A percentile compares a stretch with the other conserved stretches of the same genome.
Conservation (phyloP, 2,113 vertebrate genomes). For the Zeus faber region DNA sequence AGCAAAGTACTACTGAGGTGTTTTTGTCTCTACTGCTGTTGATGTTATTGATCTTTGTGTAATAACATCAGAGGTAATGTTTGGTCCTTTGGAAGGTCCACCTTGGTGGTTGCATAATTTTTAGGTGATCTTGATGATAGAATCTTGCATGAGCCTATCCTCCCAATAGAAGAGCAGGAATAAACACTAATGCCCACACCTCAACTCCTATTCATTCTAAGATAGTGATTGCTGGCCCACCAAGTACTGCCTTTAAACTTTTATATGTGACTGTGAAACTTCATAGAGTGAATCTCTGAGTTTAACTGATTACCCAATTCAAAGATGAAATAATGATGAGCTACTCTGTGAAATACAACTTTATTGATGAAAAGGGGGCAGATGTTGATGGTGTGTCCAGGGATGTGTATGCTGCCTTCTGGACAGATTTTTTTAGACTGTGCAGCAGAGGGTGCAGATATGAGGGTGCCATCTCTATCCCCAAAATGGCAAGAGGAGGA, state of each 20-base stretch:
- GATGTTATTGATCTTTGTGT: neutral
- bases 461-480: slow-evolving; percentile 20
- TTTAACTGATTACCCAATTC: neutral
- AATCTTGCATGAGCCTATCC: too few relatives aligned
- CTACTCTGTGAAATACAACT: neutral
- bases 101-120: too few relatives aligned
- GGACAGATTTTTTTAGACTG: neutral
- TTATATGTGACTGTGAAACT: neutral
- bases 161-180: too few relatives aligned
- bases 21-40: neutral
- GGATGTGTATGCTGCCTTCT: slow-evolving; percentile 6
- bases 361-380: slow-evolving; percentile 3
- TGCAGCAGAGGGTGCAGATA: neutral
- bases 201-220: neutral
- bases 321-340: neutral
- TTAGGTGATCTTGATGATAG: too few relatives aligned
- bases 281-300: neutral
- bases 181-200: neutral
- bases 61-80: too few relatives aligned
- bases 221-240: neutral
- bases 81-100: too few relatives aligned
- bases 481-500: slow-evolving; percentile 23
- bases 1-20: neutral
- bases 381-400: slow-evolving; percentile 6
- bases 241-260: neutral